Conservation (phyloP, 2,888 invertebrate species). For the Lypha dubia region DNA sequence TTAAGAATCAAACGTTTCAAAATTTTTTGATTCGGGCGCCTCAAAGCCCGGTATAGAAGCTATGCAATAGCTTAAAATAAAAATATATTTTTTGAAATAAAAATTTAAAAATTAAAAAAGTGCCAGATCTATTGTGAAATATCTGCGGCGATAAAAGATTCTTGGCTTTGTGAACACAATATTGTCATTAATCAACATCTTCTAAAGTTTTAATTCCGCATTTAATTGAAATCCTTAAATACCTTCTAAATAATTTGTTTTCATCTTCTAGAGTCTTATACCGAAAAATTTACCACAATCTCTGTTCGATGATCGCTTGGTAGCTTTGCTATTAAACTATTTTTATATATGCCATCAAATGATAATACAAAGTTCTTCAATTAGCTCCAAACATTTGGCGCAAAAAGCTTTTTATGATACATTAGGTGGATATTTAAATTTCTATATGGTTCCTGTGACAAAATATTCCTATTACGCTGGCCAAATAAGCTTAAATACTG, state of each 20-base stretch:
- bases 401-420: conserved; percentile 81
- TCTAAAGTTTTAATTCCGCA: no score
- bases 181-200: no score
- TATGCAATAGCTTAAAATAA: no score
- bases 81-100: no score
- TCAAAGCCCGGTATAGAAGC: no score
- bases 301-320: conserved; percentile 77
- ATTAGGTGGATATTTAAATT: conserved; percentile 81
- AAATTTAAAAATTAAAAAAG: no score
- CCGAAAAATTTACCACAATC: conserved; percentile 78
- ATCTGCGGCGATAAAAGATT: no score
- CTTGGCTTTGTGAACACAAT: no score
- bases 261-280: conserved; percentile 76
- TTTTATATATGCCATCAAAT: conserved; percentile 80
- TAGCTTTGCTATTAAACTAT: conserved; percentile 79
- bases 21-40: no score
- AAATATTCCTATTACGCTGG: conserved; percentile 82
- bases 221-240: neutral
- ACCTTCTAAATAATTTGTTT: neutral
- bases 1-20: no score
- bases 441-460: conserved; percentile 79
- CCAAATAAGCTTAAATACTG: conserved; percentile 76
- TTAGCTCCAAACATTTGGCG: conserved; percentile 72
- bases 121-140: no score
- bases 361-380: conserved; percentile 75